Conservation (phyloP, 2,888 invertebrate genomes). For the Tineola bisselliella region DNA sequence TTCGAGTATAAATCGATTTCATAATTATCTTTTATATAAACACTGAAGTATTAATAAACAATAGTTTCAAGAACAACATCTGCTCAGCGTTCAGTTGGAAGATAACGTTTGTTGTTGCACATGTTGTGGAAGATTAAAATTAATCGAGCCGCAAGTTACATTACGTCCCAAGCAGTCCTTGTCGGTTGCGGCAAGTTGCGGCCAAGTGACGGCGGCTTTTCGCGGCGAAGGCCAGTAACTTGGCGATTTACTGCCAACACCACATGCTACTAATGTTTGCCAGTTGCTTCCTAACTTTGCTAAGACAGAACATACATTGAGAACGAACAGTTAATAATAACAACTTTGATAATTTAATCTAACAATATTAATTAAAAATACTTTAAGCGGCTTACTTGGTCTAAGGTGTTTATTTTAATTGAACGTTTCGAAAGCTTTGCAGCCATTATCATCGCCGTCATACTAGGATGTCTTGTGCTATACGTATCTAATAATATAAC, state of each 20-base stretch:
- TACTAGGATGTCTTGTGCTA: too few relatives aligned
- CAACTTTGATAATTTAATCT: not conserved
- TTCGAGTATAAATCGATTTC: too few relatives aligned
- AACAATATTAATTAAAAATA: not conserved
- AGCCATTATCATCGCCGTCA: too few relatives aligned
- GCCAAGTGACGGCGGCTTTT: slow-evolving; percentile 9
- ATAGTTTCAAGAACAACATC: not conserved
- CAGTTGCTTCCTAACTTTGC: slow-evolving; percentile 14
- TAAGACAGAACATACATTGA: not conserved
- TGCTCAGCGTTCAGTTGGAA: not conserved
- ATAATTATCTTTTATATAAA: too few relatives aligned
- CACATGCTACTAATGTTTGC: slow-evolving; percentile 22
- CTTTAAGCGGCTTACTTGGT: too few relatives aligned
- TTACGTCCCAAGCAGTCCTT: not conserved
- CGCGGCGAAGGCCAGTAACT: slow-evolving; percentile 13
- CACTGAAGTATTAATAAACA: not conserved
- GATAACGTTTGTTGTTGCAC: slow-evolving; percentile 6
- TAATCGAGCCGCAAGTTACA: slow-evolving; percentile 9
- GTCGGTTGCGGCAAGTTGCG: slow-evolving; percentile 6
- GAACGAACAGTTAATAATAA: not conserved
- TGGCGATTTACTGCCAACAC: slow-evolving; percentile 20
- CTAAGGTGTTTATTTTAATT: too few relatives aligned
- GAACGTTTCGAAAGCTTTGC: too few relatives aligned
- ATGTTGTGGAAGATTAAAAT: slow-evolving; percentile 12
- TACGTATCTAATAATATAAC: too few relatives aligned